phyloP scores from a whole-genome alignment of 2,888 invertebrate genomes.

The Nymphalis polychloros region DNA sequence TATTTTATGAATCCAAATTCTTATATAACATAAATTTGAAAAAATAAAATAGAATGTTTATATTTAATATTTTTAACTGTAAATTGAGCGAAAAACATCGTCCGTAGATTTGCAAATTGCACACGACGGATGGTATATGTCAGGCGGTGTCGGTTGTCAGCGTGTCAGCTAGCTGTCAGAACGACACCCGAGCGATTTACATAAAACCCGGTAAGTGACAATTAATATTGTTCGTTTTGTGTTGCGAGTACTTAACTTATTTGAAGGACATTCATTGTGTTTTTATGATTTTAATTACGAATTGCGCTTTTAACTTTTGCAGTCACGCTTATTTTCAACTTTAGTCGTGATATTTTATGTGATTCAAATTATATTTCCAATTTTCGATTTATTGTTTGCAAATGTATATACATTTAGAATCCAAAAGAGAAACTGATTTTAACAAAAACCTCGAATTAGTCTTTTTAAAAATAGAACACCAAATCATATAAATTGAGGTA shows the following conservation, averaged over 20 bases:
- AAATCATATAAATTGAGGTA: no score
- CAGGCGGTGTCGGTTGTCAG: conserved; percentile 28
- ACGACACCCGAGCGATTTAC: conserved; percentile 69
- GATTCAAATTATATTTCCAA: no score
- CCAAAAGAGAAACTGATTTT: no score
- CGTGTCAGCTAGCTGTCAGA: conserved; percentile 65
- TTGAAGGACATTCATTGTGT: conserved; percentile 8
- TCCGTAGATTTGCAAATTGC: conserved; percentile 12
- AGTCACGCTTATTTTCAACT: no score
- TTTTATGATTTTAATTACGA: conserved; percentile 2
- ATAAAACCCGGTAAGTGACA: conserved; percentile 46
- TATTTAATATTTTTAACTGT: not conserved
- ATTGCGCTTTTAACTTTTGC: not conserved
- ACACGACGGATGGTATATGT: conserved; percentile 24
- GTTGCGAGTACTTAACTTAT: not conserved
- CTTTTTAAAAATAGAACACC: no score
- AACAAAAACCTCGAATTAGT: no score
- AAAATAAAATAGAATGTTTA: conserved; percentile 11
- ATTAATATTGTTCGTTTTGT: conserved; percentile 45
- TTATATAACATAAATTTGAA: not conserved
- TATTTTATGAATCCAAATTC: not conserved
- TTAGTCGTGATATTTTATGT: no score
- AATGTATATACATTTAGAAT: no score
- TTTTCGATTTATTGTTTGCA: no score
- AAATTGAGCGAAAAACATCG: conserved; percentile 7